Evolutionary conservation across 2,797 vertebrate species (phyloP).

Genomic region (Megaceryle alcyon): DNA sequence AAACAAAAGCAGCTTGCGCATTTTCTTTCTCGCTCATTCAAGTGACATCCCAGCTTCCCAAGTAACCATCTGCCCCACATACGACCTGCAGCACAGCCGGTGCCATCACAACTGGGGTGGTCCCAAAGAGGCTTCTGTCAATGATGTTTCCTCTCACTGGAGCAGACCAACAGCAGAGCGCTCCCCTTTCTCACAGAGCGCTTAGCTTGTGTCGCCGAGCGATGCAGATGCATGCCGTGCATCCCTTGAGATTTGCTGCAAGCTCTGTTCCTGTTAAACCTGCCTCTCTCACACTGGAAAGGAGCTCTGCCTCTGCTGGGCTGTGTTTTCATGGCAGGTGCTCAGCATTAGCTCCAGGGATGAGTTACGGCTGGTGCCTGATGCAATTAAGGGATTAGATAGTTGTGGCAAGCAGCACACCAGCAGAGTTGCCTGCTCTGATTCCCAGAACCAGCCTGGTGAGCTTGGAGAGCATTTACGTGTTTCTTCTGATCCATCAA

Average conservation of each 20-base stretch:
- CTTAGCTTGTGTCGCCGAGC: fast-evolving
- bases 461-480: not conserved
- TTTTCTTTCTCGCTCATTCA: fast-evolving
- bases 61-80: fast-evolving
- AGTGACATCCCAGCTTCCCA: not conserved
- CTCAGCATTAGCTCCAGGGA: not conserved
- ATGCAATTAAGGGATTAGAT: not conserved
- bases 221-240: not conserved
- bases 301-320: fast-evolving
- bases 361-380: not conserved
- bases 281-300: not conserved
- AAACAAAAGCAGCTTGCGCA: not conserved
- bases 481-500: not conserved
- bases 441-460: not conserved
- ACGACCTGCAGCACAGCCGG: not conserved
- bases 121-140: not conserved
- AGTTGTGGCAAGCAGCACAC: not conserved
- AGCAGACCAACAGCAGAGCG: not conserved
- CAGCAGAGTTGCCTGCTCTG: not conserved
- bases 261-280: not conserved
- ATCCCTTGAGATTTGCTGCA: not conserved
- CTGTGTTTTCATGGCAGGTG: not conserved
- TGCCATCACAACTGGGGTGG: fast-evolving
- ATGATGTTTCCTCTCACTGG: fast-evolving
- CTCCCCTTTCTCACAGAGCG: fast-evolving